Conservation (phyloP, 2,888 invertebrate genomes). For the Drosophila subsilvestris region DNA sequence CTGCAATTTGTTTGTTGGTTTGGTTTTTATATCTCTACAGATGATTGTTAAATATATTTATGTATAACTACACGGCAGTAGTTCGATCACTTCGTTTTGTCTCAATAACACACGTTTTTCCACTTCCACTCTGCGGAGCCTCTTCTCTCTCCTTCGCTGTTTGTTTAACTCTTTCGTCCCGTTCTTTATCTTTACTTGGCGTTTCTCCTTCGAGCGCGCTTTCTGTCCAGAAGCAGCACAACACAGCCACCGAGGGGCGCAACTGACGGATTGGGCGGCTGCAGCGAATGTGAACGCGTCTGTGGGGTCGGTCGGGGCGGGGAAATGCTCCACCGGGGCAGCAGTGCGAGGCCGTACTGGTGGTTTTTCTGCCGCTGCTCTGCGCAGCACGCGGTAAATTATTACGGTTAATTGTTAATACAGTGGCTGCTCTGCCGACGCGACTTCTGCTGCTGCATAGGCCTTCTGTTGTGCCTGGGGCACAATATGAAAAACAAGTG, state of each 20-base stretch:
- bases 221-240: background rate
- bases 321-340: background rate
- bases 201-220: background rate
- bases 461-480: conserved; percentile 11
- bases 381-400: background rate
- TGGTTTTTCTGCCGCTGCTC: background rate
- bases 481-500: background rate
- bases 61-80: background rate
- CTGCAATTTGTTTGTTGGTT: background rate
- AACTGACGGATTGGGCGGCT: background rate
- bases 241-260: background rate
- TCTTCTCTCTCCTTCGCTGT: background rate
- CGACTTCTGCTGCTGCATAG: background rate
- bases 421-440: background rate
- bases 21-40: background rate
- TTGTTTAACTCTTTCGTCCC: background rate
- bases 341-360: background rate
- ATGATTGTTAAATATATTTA: background rate
- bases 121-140: background rate
- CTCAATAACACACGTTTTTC: background rate
- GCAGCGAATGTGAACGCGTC: background rate
- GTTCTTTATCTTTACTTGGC: background rate
- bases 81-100: background rate
- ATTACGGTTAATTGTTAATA: background rate
- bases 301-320: background rate